phyloP scores from a whole-genome alignment of 2,113 vertebrate species.

The Diadophis punctatus region DNA sequence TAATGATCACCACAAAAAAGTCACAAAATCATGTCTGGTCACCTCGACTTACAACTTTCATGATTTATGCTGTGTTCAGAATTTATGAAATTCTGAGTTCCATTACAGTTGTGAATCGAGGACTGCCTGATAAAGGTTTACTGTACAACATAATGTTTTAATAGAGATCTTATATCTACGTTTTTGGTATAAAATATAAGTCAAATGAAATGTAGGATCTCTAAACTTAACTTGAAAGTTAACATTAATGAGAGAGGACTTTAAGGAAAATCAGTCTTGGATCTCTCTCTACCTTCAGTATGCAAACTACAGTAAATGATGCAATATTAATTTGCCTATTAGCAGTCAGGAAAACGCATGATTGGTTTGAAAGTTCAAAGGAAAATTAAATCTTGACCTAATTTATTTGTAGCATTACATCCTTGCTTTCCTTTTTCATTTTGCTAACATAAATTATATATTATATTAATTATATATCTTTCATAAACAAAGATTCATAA shows the following conservation, averaged over 20 bases:
- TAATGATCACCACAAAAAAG: no score
- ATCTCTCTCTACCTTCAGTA: slow-evolving; percentile 35
- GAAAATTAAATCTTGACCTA: slow-evolving; percentile 24
- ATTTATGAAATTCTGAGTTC: no score
- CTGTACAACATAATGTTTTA: background rate
- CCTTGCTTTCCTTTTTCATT: background rate
- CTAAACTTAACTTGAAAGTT: slow-evolving; percentile 9
- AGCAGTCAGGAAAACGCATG: slow-evolving; percentile 40
- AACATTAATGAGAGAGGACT: fast-evolving
- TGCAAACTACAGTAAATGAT: slow-evolving; percentile 52
- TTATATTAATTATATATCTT: background rate
- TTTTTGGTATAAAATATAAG: background rate
- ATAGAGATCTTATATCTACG: background rate
- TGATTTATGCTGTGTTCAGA: no score
- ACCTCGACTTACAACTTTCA: no score
- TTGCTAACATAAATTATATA: background rate
- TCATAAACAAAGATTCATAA: background rate
- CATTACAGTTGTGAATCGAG: no score
- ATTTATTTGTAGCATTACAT: background rate
- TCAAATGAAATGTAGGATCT: background rate
- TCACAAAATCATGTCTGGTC: no score
- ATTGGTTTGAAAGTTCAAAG: slow-evolving; percentile 26
- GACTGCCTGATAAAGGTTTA: background rate
- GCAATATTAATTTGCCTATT: slow-evolving; percentile 48
- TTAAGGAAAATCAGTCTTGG: slow-evolving; percentile 28